Evolutionary conservation across 2,113 vertebrate species (phyloP).

Genomic region (Emydura subglobosa): DNA sequence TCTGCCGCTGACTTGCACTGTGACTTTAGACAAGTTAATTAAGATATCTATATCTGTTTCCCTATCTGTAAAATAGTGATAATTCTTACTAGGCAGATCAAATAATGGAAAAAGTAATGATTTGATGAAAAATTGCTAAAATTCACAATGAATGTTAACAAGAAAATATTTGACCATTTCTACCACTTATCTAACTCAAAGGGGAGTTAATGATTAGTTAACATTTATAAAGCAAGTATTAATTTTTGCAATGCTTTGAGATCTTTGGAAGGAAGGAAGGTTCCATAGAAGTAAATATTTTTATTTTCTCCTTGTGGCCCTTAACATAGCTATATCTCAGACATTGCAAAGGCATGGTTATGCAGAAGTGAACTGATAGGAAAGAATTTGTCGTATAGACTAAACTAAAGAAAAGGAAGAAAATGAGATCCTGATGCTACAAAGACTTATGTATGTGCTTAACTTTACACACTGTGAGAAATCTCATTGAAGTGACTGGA

Average conservation of each 20-base stretch:
- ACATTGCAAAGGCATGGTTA: no score
- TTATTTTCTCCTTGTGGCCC: neutral
- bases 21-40: neutral
- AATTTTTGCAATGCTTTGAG: neutral
- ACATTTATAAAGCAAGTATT: neutral
- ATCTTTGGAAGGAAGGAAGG: neutral
- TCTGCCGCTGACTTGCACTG: neutral
- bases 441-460: neutral
- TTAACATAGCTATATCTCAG: neutral
- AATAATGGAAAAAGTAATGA: neutral
- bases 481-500: neutral
- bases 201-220: neutral
- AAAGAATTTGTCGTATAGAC: neutral
- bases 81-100: neutral
- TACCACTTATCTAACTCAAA: neutral
- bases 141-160: neutral
- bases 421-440: neutral
- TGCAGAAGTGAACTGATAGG: no score
- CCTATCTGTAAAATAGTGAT: neutral
- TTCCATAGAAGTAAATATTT: neutral
- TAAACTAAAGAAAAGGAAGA: neutral
- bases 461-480: neutral
- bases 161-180: neutral
- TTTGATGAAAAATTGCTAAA: neutral
- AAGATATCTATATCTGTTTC: neutral